These are phyloP conservation scores for Empis livida DNA, from an alignment of 2,888 invertebrate genomes.

Conservation along the genomic window DNA sequence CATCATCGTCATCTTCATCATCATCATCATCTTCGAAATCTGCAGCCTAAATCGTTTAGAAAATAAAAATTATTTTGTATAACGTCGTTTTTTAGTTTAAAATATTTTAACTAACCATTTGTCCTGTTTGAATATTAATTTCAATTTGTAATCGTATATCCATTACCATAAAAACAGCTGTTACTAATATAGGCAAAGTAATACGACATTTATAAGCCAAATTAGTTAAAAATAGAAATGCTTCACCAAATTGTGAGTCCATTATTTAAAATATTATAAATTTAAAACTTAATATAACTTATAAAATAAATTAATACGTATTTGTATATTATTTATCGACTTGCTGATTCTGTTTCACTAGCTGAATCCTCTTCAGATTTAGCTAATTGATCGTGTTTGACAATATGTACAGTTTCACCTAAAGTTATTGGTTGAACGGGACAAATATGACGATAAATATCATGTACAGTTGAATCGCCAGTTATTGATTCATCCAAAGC, in stretches of 20 bases:
- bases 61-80: too few species aligned
- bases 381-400: constrained; percentile 41
- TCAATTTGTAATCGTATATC: constrained; percentile 55
- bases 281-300: background rate
- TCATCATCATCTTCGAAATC: background rate
- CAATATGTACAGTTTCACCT: constrained; percentile 40
- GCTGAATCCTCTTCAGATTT: constrained; percentile 13
- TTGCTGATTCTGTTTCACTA: constrained; percentile 5
- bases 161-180: constrained; percentile 51
- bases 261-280: constrained; percentile 14
- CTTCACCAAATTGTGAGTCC: constrained; percentile 35
- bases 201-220: constrained; percentile 59
- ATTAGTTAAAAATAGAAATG: constrained; percentile 52
- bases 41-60: constrained; percentile 3
- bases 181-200: constrained; percentile 51
- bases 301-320: background rate
- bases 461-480: constrained; percentile 22
- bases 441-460: constrained; percentile 36
- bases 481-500: constrained; percentile 36
- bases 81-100: too few species aligned
- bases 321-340: background rate
- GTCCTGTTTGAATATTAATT: constrained; percentile 45
- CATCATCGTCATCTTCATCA: background rate
- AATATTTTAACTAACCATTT: constrained; percentile 19
- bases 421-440: constrained; percentile 40